Base-by-base conservation (phyloP, 1,140 invertebrate species). In the Pteromalus puparum region DNA sequence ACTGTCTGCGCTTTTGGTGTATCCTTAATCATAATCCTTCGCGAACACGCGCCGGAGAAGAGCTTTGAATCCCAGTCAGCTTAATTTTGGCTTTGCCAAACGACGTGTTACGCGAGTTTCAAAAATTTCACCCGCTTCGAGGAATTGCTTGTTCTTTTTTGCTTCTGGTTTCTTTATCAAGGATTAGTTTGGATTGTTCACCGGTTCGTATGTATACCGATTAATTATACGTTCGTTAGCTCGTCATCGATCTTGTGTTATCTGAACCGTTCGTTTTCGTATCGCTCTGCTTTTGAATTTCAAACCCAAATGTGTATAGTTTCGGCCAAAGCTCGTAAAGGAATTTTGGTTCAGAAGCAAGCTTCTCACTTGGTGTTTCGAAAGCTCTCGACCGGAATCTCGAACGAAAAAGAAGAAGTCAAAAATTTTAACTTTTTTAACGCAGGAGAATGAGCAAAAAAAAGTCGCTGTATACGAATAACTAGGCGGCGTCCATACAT, bases 401-500 rank as follows among this genome's bases (percentile, higher is more conserved):
- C 13, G 76, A 34, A n/a, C 6, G 24, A 38, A 53, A 67, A 78
- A 48, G 15, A 67, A n/a, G 10, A 7, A 9, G 30, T 78, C 21
- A 9, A n/a, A 78, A 38, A n/a, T 30, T 67, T 5, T 30, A 65
- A 67, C 46, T 48, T 67, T 2, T 28, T n/a, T 30, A 77, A 34
- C 18, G n/a, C 42, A 48, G 24, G n/a, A 75, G 12, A 75, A 30
- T 38, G 53, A 65, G 67, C 34, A 38, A 65, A 12, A 38, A 28
- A 18, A 34, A 34, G 48, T 75, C n/a, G 10, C 7, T 72, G 30
- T 34, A n/a, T n/a, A 34, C 30, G 30, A 34, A 77, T 70, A 6
- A 48, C 38, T 30, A 26, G 83, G 73, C 83, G 83, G 83, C 83
- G 83, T 85, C 83, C 83, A 34, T 68, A 77, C 30, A 76, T 76